Evolutionary conservation across 2,888 invertebrate species (phyloP).

Genomic region (Drosophila mettleri): DNA sequence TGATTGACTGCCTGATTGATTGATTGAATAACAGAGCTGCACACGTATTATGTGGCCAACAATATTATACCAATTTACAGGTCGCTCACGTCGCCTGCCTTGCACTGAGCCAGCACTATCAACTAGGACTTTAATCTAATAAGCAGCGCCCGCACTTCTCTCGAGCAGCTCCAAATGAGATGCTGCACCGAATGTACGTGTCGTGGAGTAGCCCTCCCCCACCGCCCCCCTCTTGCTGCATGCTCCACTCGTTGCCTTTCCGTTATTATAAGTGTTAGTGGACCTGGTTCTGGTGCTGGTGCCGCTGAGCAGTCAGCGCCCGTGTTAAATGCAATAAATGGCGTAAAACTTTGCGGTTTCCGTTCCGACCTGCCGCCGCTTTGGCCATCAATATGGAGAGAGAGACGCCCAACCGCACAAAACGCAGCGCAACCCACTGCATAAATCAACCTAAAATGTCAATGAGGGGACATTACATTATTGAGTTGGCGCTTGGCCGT

Average conservation of each 20-base stretch:
- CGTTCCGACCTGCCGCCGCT: slow-evolving; percentile 14
- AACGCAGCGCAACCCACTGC: slow-evolving; percentile 9
- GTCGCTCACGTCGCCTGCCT: slow-evolving; percentile 36
- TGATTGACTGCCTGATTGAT: slow-evolving; percentile 40
- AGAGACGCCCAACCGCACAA: neutral
- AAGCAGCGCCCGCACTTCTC: neutral
- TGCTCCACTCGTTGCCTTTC: neutral
- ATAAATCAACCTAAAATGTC: slow-evolving; percentile 74
- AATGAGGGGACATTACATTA: slow-evolving; percentile 76
- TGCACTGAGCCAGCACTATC: slow-evolving; percentile 16
- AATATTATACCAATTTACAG: slow-evolving; percentile 48
- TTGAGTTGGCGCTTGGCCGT: slow-evolving; percentile 65
- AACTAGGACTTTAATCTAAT: slow-evolving; percentile 8
- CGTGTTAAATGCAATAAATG: slow-evolving; percentile 76
- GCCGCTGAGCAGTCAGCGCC: slow-evolving; percentile 6
- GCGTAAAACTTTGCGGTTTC: slow-evolving; percentile 62
- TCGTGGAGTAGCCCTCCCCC: neutral
- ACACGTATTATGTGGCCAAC: slow-evolving; percentile 11
- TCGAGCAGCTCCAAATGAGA: neutral
- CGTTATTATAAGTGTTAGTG: neutral
- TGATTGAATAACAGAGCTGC: slow-evolving; percentile 27
- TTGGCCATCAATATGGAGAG: slow-evolving; percentile 39
- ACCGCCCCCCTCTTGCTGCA: neutral
- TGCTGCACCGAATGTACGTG: neutral
- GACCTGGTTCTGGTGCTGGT: neutral